phyloP scores from a whole-genome alignment of 2,797 vertebrate species.

The Ctenopoma kingsleyae region DNA sequence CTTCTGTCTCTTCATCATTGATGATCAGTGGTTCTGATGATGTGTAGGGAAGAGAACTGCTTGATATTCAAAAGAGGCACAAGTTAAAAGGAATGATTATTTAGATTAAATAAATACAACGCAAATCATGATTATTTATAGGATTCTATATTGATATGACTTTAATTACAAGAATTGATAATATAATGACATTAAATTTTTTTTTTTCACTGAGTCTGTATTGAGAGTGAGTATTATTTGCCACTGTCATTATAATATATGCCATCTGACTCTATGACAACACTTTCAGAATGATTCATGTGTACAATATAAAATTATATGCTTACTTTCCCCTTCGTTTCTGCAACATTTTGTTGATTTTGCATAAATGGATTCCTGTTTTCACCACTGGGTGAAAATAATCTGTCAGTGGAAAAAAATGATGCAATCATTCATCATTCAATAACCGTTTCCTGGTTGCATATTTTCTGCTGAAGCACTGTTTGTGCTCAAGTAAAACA shows the following conservation, averaged over 20 bases:
- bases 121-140: not conserved
- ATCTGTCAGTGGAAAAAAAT: constrained; percentile 43
- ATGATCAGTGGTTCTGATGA: constrained; percentile 54
- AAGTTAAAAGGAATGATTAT: constrained; percentile 12
- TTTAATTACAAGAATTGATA: not conserved
- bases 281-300: constrained; percentile 48
- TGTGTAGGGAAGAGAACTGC: constrained; percentile 28
- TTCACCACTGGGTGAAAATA: constrained; percentile 65
- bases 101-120: not conserved
- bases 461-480: constrained; percentile 73
- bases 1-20: constrained; percentile 55
- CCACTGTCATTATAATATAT: constrained; percentile 37
- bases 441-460: constrained; percentile 69
- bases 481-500: constrained; percentile 73
- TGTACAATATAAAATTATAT: constrained; percentile 48
- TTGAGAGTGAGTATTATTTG: constrained; percentile 41
- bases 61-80: constrained; percentile 14
- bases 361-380: constrained; percentile 61
- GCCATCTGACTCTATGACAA: constrained; percentile 39
- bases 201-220: constrained; percentile 27
- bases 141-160: not conserved
- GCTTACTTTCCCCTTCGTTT: constrained; percentile 58
- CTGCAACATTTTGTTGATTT: constrained; percentile 60
- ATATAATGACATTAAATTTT: constrained; percentile 4
- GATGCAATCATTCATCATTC: constrained; percentile 75